Evolutionary conservation across 2,888 invertebrate genomes (phyloP).

Genomic region (Cistogaster globosa): DNA sequence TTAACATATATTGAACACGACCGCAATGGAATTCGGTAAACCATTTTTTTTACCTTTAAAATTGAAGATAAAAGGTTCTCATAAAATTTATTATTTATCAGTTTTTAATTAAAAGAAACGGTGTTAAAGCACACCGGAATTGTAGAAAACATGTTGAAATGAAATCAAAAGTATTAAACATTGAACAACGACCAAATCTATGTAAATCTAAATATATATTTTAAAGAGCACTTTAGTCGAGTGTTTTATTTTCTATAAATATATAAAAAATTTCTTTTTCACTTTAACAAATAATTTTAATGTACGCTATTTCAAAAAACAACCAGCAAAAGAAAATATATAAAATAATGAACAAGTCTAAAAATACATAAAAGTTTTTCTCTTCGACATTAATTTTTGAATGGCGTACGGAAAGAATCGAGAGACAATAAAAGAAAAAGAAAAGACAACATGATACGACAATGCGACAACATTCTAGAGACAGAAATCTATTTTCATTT

Average conservation of each 20-base stretch:
- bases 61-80: too few relatives aligned
- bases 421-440: neutral
- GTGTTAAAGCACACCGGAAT: conserved; percentile 11
- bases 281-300: conserved; percentile 64
- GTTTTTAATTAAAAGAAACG: conserved; percentile 4
- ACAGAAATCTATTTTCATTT: conserved; percentile 42
- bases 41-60: too few relatives aligned
- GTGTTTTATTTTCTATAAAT: conserved; percentile 47
- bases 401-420: conserved; percentile 6
- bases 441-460: conserved; percentile 23
- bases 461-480: conserved; percentile 21
- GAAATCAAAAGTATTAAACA: conserved; percentile 48
- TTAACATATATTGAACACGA: too few relatives aligned
- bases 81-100: too few relatives aligned
- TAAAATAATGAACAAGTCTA: conserved; percentile 46
- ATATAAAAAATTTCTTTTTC: conserved; percentile 30
- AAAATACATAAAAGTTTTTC: conserved; percentile 56
- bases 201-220: conserved; percentile 1
- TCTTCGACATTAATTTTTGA: conserved; percentile 51
- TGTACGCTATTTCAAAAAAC: conserved; percentile 60
- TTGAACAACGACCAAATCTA: neutral
- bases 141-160: conserved; percentile 14
- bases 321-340: neutral
- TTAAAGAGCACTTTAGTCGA: conserved; percentile 29
- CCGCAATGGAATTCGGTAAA: too few relatives aligned